Evolutionary conservation across 2,888 invertebrate species (phyloP), one percentile per base, ranked within the genome.

Genomic region (Chelonus formosanus): DNA sequence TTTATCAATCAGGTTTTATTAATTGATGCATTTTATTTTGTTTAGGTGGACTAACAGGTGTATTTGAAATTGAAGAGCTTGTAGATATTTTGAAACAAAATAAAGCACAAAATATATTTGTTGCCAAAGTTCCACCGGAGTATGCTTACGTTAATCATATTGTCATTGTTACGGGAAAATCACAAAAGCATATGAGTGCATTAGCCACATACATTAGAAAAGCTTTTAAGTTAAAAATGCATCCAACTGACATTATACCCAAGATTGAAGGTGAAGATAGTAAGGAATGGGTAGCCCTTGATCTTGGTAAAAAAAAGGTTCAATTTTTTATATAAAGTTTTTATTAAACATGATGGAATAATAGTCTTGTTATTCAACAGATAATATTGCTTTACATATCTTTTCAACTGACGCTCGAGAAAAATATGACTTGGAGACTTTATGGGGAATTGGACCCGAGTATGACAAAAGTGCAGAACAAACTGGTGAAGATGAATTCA

Each of bases 331-430:
- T 8, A 10, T 4, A 40, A 56, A 72, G 76, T 76, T 71, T 73
- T 87, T 88, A 45, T 84, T 95, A 95, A 95, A 69, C 20, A 20
- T 1, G 20, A 20, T 20, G 2, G 2, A 97, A 97, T 80, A 96
- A 34, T 52, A 53, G 20, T 52, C 65, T 40, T 53, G 59, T 68
- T 57, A 72, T 71, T 72, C 87, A 88, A 44, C 84, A 95, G 96
- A 95, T 69, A 97, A 97, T 80, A 96, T 97, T 76, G 93, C 93
- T 3, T 84, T 98, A 43, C 97, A 98, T 78, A 89, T 98, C 73
- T 95, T 97, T 84, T 90, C 91, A 40, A 86, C 87, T 7, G 86
- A 89, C 72, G 87, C 89, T 1, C 87, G 98, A 73, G 84, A 86
- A 70, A 79, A 86, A 4, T 97, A 96, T 83, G 96, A 97, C 84